Base-by-base conservation (phyloP, 2,888 invertebrate genomes). In the Conomelus anceps region DNA sequence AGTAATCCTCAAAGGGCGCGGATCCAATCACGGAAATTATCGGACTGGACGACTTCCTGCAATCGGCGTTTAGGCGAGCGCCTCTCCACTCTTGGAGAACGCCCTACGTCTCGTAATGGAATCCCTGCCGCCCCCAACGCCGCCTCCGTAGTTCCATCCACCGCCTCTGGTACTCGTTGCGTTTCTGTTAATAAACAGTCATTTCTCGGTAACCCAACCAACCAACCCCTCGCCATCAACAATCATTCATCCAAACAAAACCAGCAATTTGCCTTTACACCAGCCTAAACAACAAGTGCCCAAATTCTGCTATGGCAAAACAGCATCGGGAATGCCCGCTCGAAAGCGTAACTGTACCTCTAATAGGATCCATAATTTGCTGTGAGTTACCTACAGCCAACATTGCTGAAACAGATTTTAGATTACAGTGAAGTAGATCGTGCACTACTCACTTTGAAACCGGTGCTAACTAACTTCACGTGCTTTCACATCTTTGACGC, bases 1-100 rank as follows among this genome's bases (percentile, higher is more conserved):
- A 29, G 86, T 86, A 86, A 86, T 86, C 86, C 86, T 86, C 86
- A 86, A 86, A 86, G 86, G 86, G 86, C 26, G 86, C 86, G 86
- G 26, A 63, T 86, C 29, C 86, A 86, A 86, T 86, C 86, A 86
- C 86, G 86, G 86, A 86, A 86, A 86, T 86, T 86, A 86, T 86
- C 86, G 86, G 86, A 86, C 86, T 24, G 26, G 29, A 86, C 26
- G 29, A 86, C 86, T 86, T 86, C 86, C 86, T 86, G 86, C 86
- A 86, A 26, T 86, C 86, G 86, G 86, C 86, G 22, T 84, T 84
- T 84, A 4, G 13, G 63, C 63, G 11, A 34, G 34, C 34, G n/a
- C n/a, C n/a, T n/a, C n/a, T n/a, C n/a, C n/a, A n/a, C n/a, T n/a
- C n/a, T n/a, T n/a, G n/a, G n/a, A 34, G 34, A 11, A 17, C 34